phyloP scores from a whole-genome alignment of 2,888 invertebrate genomes.

The Lymantria dispar region DNA sequence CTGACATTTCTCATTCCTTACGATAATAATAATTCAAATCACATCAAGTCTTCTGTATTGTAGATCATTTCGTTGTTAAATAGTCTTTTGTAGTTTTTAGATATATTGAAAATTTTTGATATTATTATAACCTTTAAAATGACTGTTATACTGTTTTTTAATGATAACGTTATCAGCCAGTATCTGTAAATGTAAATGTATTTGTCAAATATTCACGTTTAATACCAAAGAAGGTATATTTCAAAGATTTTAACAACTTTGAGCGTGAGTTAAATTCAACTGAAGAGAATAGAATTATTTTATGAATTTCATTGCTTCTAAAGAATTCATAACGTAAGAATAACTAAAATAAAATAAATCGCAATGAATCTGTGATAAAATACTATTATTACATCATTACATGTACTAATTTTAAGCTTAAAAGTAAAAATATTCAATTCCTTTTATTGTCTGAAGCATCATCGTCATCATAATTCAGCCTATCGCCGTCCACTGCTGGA shows the following conservation, averaged over 20 bases:
- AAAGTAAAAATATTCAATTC: too few species aligned
- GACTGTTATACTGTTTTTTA: not conserved
- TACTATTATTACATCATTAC: too few species aligned
- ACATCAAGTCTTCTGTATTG: slow-evolving; percentile 36
- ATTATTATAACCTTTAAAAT: slow-evolving; percentile 43
- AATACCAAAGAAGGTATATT: not conserved
- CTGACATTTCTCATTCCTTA: slow-evolving; percentile 64
- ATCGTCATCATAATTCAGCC: too few species aligned
- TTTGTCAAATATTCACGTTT: not conserved
- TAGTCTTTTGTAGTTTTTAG: slow-evolving; percentile 41
- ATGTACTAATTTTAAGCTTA: too few species aligned
- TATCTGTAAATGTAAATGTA: not conserved
- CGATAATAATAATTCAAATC: slow-evolving; percentile 39
- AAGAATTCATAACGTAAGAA: too few species aligned
- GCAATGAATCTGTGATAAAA: too few species aligned
- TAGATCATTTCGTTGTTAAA: slow-evolving; percentile 53
- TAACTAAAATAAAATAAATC: slow-evolving; percentile 5
- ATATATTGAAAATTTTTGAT: slow-evolving; percentile 50
- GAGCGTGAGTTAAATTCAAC: too few species aligned
- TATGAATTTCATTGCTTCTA: too few species aligned
- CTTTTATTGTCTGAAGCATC: too few species aligned
- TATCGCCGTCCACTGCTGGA: too few species aligned
- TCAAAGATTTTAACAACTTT: too few species aligned
- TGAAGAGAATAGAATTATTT: too few species aligned
- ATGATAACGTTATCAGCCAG: not conserved